Evolutionary conservation across 92 coral and sea anemone species (phyloP).

Genomic region (Muricea muricata): DNA sequence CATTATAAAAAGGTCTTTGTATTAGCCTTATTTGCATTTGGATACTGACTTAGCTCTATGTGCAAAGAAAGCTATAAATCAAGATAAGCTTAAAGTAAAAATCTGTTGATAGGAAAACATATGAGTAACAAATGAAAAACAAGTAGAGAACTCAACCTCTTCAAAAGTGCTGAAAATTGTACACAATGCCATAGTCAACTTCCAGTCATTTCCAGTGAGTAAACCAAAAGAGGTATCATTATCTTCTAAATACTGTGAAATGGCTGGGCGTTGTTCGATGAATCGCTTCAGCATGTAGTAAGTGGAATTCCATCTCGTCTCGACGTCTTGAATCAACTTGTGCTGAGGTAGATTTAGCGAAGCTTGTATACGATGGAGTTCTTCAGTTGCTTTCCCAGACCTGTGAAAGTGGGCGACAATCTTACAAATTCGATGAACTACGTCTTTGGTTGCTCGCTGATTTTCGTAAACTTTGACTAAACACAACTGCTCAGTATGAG

Average conservation of each 20-base stretch:
- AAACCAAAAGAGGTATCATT: not conserved
- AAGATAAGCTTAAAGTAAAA: too few species aligned
- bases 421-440: not conserved
- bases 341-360: not conserved
- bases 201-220: not conserved
- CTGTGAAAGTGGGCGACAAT: not conserved
- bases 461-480: slow-evolving; percentile 1
- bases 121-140: not conserved
- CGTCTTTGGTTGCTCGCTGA: slow-evolving; percentile 1
- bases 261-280: not conserved
- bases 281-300: not conserved
- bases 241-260: not conserved
- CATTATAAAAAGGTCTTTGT: too few species aligned
- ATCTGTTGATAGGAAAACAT: too few species aligned
- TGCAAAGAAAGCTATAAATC: too few species aligned
- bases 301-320: not conserved
- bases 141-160: not conserved
- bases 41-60: too few species aligned
- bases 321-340: not conserved
- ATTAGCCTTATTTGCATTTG: not conserved
- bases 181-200: not conserved
- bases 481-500: not conserved
- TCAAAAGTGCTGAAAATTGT: not conserved
- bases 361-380: not conserved
- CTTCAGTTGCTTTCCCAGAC: slow-evolving; percentile 14